phyloP scores from a whole-genome alignment of 2,888 invertebrate species.

The Dolichomitus sp. region DNA sequence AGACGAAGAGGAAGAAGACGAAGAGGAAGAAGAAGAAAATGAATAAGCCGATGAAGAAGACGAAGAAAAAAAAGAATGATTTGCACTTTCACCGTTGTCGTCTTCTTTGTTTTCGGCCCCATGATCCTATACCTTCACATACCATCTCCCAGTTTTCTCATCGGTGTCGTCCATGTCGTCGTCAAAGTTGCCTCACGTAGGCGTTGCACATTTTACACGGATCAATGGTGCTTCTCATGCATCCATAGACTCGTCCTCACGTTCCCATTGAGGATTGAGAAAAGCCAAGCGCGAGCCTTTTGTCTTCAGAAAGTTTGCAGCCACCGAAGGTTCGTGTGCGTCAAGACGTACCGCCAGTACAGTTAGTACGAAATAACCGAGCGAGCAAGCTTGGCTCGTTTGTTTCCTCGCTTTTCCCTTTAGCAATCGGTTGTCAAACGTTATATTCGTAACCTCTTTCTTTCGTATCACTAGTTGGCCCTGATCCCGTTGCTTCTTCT shows the following conservation, averaged over 20 bases:
- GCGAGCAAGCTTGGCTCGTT: background rate
- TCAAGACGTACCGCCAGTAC: slow-evolving; percentile 1
- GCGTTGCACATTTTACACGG: slow-evolving; percentile 72
- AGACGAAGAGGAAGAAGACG: background rate
- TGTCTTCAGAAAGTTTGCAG: slow-evolving; percentile 31
- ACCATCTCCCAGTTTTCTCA: background rate
- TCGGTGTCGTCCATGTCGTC: slow-evolving; percentile 66
- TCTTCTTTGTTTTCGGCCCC: slow-evolving; percentile 2
- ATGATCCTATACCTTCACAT: slow-evolving; percentile 18
- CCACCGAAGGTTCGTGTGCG: slow-evolving; percentile 27
- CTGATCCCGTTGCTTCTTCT: slow-evolving; percentile 25
- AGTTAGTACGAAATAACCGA: slow-evolving; percentile 13
- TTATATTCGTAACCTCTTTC: slow-evolving; percentile 6
- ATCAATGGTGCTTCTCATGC: slow-evolving; percentile 73
- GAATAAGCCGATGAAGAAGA: background rate
- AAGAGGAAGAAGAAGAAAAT: background rate
- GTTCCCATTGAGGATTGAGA: slow-evolving; percentile 41
- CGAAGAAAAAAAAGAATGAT: background rate
- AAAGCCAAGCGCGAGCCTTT: slow-evolving; percentile 42
- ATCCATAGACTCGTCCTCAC: slow-evolving; percentile 17
- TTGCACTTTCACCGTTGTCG: slow-evolving; percentile 9
- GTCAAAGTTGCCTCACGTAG: slow-evolving; percentile 73
- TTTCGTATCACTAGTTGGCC: slow-evolving; percentile 13
- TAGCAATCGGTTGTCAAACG: background rate
- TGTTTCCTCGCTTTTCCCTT: background rate